These are phyloP conservation scores for Larimichthys polyactis DNA, from an alignment of 2,113 vertebrate species.

Conservation along the genomic window DNA sequence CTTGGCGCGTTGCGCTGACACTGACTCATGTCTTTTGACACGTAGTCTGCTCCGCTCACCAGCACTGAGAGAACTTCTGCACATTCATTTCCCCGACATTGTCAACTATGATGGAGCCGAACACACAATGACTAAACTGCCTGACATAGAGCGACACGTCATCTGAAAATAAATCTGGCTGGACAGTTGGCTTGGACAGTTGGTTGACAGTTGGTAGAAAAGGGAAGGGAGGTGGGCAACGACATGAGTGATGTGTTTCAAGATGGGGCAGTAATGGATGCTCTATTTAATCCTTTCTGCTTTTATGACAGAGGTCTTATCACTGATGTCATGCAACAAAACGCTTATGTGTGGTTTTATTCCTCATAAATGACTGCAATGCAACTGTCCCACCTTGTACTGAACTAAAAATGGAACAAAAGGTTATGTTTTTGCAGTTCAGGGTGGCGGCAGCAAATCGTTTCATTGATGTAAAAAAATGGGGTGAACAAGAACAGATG, in stretches of 20 bases:
- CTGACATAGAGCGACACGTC: constrained; percentile 66
- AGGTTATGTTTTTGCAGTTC: neutral
- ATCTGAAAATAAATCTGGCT: constrained; percentile 57
- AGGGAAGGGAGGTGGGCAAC: constrained; percentile 49
- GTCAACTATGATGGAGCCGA: constrained; percentile 52
- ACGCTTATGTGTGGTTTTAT: neutral
- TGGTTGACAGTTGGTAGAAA: constrained; percentile 71
- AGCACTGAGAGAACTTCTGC: constrained; percentile 21
- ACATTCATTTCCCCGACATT: constrained; percentile 25
- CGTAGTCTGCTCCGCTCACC: constrained; percentile 10
- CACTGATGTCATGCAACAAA: constrained; percentile 27
- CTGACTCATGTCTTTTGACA: constrained; percentile 18
- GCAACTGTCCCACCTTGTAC: neutral
- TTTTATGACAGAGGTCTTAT: constrained; percentile 48
- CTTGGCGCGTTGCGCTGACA: neutral
- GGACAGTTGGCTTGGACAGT: constrained; percentile 71
- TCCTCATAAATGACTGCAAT: neutral
- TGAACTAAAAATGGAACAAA: neutral
- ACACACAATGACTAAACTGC: constrained; percentile 59
- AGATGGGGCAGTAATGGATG: constrained; percentile 46
- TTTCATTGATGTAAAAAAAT: constrained; percentile 65
- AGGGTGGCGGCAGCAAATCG: neutral
- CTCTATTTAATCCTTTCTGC: constrained; percentile 45
- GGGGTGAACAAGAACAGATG: constrained; percentile 28
- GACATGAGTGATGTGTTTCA: constrained; percentile 19